Evolutionary conservation across 2,888 invertebrate species (phyloP).

Genomic region (Xanthia togata): DNA sequence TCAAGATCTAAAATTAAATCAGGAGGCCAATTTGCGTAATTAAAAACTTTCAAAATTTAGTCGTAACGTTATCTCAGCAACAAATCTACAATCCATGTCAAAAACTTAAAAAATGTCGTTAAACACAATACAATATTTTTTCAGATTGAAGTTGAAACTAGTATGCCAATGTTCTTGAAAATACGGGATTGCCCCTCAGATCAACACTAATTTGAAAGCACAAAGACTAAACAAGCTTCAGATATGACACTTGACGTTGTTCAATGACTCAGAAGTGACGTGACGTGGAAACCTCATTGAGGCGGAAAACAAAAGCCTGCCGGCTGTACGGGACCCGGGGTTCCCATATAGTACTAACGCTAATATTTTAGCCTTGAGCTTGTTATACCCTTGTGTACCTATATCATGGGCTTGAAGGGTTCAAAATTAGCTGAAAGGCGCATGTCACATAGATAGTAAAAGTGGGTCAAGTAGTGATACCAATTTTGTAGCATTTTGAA

Average conservation of each 20-base stretch:
- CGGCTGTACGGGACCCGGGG: conserved; percentile 4
- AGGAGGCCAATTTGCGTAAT: background rate
- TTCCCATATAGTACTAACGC: conserved; percentile 25
- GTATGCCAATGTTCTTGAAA: background rate
- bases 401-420: conserved; percentile 22
- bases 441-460: background rate
- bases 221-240: conserved; percentile 24
- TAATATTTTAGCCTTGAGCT: conserved; percentile 32
- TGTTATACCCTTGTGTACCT: conserved; percentile 14
- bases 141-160: background rate
- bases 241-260: conserved; percentile 57
- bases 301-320: conserved; percentile 39
- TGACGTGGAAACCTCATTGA: conserved; percentile 55
- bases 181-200: background rate
- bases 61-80: background rate
- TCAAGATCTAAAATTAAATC: background rate
- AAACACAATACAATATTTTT: background rate
- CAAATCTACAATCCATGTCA: too few species aligned
- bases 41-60: background rate
- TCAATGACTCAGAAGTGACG: conserved; percentile 45
- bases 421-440: background rate
- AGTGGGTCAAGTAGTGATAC: background rate
- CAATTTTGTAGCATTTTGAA: background rate
- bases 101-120: background rate
- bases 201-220: conserved; percentile 24